Evolutionary conservation across 2,797 vertebrate genomes (phyloP).

Genomic region (Crocodylus rhombifer): DNA sequence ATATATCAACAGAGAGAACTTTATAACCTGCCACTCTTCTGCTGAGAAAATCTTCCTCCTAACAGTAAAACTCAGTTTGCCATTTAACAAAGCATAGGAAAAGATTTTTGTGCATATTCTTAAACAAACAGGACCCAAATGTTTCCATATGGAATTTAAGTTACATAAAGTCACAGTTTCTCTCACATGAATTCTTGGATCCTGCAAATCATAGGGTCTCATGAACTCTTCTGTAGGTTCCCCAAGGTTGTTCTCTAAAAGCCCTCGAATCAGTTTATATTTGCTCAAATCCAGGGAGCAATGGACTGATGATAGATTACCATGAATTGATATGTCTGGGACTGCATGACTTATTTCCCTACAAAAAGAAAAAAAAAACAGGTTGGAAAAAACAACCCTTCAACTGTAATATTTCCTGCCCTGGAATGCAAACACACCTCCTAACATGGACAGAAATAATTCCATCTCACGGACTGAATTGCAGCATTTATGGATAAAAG

Average conservation of each 20-base stretch:
- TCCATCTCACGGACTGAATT: neutral
- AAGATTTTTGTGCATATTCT: neutral
- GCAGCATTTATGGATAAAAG: neutral
- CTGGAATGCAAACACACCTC: neutral
- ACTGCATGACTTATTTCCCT: constrained; percentile 94
- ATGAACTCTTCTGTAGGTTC: constrained; percentile 96
- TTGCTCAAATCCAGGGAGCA: constrained; percentile 93
- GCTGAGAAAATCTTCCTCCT: neutral
- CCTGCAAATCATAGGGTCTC: constrained; percentile 94
- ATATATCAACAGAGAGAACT: neutral
- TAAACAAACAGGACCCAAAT: neutral
- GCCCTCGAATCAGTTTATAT: constrained; percentile 92
- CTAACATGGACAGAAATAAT: neutral
- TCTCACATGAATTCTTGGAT: constrained; percentile 94
- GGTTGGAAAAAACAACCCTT: too few species aligned
- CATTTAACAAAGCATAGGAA: neutral
- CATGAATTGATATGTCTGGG: constrained; percentile 93
- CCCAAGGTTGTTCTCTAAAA: constrained; percentile 95
- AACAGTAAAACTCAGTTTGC: neutral
- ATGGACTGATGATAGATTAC: constrained; percentile 94
- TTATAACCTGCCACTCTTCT: neutral
- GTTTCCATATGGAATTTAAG: neutral
- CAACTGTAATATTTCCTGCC: neutral
- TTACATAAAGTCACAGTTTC: neutral
- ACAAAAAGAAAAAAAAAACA: neutral